Percentiles rank a stretch among this genome's conserved stretches.
Conservation (phyloP, 2,797 vertebrate genomes). For the Picus viridis region DNA sequence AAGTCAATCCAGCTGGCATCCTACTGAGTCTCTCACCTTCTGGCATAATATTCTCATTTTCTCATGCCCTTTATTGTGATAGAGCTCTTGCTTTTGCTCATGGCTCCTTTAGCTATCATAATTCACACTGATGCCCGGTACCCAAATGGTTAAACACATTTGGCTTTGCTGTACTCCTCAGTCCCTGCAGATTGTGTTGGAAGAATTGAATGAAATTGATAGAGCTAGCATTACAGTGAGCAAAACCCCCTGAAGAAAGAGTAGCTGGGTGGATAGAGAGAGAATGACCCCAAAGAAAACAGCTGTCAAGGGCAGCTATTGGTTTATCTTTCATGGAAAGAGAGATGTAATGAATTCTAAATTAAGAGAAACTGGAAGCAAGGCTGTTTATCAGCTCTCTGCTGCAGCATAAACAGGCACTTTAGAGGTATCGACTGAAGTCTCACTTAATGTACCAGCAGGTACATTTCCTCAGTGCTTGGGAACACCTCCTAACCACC, state of each 20-base stretch:
- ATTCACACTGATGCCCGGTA: background rate
- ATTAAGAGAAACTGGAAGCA: slow-evolving; percentile 72
- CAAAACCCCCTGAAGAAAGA: slow-evolving; percentile 83
- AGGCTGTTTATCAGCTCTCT: slow-evolving; percentile 32
- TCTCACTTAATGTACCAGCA: slow-evolving; percentile 41
- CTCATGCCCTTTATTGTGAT: background rate
- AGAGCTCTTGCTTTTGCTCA: background rate
- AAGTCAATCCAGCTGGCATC: slow-evolving; percentile 16
- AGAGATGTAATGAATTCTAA: slow-evolving; percentile 79
- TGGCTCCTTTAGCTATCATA: background rate
- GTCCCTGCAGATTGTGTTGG: slow-evolving; percentile 82
- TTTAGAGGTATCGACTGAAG: slow-evolving; percentile 14
- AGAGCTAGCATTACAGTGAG: slow-evolving; percentile 85
- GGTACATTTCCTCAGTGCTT: slow-evolving; percentile 18
- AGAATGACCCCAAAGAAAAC: slow-evolving; percentile 79
- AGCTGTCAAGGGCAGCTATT: slow-evolving; percentile 83
- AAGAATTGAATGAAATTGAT: slow-evolving; percentile 85
- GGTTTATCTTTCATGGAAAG: slow-evolving; percentile 81
- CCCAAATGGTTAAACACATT: slow-evolving; percentile 72
- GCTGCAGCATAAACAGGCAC: slow-evolving; percentile 32
- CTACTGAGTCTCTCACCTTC: slow-evolving; percentile 10
- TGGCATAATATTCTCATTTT: background rate
- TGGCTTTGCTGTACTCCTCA: slow-evolving; percentile 59
- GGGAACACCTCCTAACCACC: background rate
- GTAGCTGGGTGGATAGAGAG: slow-evolving; percentile 77